These are phyloP conservation scores for Thalassophryne amazonica DNA, from an alignment of 2,797 vertebrate genomes.

Conservation along the genomic window DNA sequence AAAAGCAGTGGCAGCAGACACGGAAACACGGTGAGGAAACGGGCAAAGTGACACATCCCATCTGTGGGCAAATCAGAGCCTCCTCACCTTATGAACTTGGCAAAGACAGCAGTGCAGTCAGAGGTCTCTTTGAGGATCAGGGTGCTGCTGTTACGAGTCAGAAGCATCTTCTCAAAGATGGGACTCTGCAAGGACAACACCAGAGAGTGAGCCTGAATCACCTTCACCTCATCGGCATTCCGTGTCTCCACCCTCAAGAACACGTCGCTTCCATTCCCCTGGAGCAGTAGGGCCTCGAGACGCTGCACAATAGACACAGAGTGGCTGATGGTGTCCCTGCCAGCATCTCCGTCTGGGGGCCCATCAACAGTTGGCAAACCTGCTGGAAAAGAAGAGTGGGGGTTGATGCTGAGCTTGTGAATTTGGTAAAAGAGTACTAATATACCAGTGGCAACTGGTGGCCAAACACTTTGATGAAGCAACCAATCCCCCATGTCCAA, in stretches of 20 bases:
- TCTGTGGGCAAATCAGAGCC: too few relatives aligned
- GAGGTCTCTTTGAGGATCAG: conserved; percentile 80
- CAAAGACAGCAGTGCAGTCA: conserved; percentile 82
- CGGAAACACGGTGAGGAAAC: too few relatives aligned
- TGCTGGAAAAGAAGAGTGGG: not conserved
- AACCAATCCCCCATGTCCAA: too few relatives aligned
- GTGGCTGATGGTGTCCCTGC: conserved; percentile 83
- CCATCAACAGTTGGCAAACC: conserved; percentile 74
- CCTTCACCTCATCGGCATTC: conserved; percentile 84
- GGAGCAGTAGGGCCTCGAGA: conserved; percentile 83
- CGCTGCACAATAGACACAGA: conserved; percentile 83
- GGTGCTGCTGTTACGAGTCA: conserved; percentile 71
- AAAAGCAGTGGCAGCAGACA: too few relatives aligned
- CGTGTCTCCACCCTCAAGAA: conserved; percentile 83
- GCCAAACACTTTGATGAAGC: too few relatives aligned
- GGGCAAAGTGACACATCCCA: too few relatives aligned
- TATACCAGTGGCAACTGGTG: too few relatives aligned
- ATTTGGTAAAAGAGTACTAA: not conserved
- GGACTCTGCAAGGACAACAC: conserved; percentile 89
- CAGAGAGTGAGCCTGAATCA: conserved; percentile 87
- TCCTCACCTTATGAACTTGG: conserved; percentile 93
- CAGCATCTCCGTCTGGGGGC: conserved; percentile 42
- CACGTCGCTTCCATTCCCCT: conserved; percentile 86
- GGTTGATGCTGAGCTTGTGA: not conserved
- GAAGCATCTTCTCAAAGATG: conserved; percentile 82